phyloP scores from a whole-genome alignment of 2,888 invertebrate genomes.

The Lamellibrachia satsuma region DNA sequence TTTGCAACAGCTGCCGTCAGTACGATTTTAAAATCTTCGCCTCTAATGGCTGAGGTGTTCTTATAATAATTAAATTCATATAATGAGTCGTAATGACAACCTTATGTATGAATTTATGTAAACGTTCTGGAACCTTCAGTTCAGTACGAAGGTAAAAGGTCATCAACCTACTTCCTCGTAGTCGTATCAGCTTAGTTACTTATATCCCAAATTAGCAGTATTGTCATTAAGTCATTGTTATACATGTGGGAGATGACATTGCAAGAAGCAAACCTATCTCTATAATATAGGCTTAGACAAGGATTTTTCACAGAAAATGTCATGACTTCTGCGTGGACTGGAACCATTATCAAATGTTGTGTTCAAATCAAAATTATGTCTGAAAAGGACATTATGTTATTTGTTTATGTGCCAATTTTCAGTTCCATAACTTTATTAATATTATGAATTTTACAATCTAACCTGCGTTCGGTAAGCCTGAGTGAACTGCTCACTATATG shows the following conservation, averaged over 20 bases:
- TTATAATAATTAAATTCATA: background rate
- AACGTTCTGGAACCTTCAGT: slow-evolving; percentile 13
- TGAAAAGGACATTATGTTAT: no score
- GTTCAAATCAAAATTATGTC: no score
- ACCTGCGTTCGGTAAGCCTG: no score
- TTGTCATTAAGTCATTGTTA: background rate
- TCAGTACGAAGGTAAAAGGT: slow-evolving; percentile 5
- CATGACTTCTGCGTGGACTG: no score
- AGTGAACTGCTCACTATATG: no score
- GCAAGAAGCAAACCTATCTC: no score
- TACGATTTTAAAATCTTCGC: background rate
- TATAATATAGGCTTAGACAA: no score
- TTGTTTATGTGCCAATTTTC: no score
- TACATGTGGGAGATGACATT: background rate
- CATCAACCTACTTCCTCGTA: background rate
- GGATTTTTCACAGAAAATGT: no score
- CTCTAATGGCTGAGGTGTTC: background rate
- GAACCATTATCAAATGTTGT: no score
- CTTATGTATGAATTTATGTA: background rate
- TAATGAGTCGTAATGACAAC: background rate
- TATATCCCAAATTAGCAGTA: background rate
- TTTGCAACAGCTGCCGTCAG: background rate
- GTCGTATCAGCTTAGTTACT: background rate
- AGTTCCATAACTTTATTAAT: no score
- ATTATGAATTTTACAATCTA: no score